Evolutionary conservation across 1,140 invertebrate genomes (phyloP).

Genomic region (Penaeus japonicus): DNA sequence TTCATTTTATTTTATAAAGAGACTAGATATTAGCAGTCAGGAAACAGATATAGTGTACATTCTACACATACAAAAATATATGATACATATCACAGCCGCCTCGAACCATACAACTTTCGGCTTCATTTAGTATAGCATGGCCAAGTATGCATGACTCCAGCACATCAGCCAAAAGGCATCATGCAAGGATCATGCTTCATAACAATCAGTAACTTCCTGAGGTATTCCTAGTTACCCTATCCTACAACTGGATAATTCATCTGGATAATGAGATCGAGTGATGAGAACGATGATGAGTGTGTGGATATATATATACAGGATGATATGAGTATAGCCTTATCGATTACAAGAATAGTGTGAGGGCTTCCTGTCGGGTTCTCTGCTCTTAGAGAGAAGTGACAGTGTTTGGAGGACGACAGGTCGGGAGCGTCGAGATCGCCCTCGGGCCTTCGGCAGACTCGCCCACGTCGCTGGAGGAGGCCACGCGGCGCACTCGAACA

Average conservation of each 20-base stretch:
- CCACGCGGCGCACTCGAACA: neutral
- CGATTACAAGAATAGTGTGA: neutral
- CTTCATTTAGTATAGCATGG: neutral
- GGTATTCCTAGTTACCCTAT: neutral
- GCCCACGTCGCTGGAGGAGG: neutral
- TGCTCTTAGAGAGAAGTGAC: neutral
- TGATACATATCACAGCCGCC: conserved; percentile 9
- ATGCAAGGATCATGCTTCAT: neutral
- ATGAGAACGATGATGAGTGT: neutral
- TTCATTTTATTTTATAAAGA: conserved; percentile 8
- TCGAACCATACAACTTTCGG: neutral
- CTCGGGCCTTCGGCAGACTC: neutral
- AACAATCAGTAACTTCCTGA: neutral
- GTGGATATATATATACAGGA: neutral
- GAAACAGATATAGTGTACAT: neutral
- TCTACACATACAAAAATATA: conserved; percentile 15
- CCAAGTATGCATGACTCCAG: neutral
- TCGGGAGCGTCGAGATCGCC: neutral
- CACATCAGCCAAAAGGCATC: no score
- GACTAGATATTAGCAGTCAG: neutral
- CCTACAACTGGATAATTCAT: neutral
- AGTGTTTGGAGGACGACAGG: neutral
- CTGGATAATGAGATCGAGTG: neutral
- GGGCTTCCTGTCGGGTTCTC: no score
- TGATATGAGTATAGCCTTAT: neutral